Conservation (phyloP, 2,888 invertebrate species). For the Antitype chi region DNA sequence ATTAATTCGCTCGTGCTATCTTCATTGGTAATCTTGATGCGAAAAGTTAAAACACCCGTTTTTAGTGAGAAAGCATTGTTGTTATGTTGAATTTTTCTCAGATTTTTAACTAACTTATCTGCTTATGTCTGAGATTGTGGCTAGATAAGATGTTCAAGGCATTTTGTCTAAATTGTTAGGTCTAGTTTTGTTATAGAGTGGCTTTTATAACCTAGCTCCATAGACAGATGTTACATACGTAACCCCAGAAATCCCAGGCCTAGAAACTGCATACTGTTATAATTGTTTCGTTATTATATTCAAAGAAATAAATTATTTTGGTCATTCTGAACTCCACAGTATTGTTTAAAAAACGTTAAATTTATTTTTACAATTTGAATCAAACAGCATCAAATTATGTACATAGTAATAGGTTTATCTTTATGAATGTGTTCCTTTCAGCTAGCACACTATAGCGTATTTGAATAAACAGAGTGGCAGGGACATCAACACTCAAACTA, state of each 20-base stretch:
- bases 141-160: constrained; percentile 39
- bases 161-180: constrained; percentile 21
- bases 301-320: background rate
- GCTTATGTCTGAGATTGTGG: constrained; percentile 42
- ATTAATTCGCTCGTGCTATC: constrained; percentile 73
- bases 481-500: no score
- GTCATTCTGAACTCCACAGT: background rate
- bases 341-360: background rate
- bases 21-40: constrained; percentile 71
- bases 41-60: constrained; percentile 66
- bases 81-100: constrained; percentile 60
- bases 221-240: background rate
- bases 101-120: constrained; percentile 62
- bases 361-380: background rate
- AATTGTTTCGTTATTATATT: background rate
- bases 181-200: constrained; percentile 19
- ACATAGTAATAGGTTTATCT: background rate
- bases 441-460: background rate
- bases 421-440: background rate
- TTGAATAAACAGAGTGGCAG: background rate
- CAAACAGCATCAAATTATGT: no score
- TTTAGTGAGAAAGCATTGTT: constrained; percentile 66
- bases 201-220: background rate
- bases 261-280: background rate
- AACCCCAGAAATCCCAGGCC: constrained; percentile 4